Base-by-base conservation (phyloP, 2,113 vertebrate genomes). In the Puntigrus tetrazona region DNA sequence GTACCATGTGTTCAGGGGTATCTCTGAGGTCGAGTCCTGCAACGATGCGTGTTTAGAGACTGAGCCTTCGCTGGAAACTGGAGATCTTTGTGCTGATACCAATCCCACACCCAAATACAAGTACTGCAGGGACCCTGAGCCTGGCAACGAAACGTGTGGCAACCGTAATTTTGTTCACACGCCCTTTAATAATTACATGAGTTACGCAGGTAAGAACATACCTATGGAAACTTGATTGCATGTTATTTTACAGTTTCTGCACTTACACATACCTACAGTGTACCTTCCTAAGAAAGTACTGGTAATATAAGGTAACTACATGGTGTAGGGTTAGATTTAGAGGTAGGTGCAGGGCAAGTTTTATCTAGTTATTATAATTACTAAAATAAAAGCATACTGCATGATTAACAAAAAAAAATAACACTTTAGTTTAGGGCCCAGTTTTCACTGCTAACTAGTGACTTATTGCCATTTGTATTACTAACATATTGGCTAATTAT, bases 171-270 rank as follows among this genome's bases (percentile, higher is more conserved):
- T 99, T 90, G 93, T 95, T 4, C 93, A 97, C 87, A 99, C 98
- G 0, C 98, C 98, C 0, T 99, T 94, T 92, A 98, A 96, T 91
- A 99, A 99, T 93, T 99, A 97, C 93, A 99, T 99, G 98, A 99
- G 98, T 89, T 99, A 99, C 0, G 95, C 98, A 96, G 98, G 98
- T 99, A 79, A 34, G 36, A 69, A 16, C 5, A 16, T 8, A 55
- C 25, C 25, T 27, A 47, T 3, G 3, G 7, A 83, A 61, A n/a
- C n/a, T n/a, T 57, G 52, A 57, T 22, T 57, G 7, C 3, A 55
- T n/a, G n/a, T n/a, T n/a, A n/a, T n/a, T n/a, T n/a, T n/a, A n/a
- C n/a, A n/a, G n/a, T n/a, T n/a, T n/a, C n/a, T n/a, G n/a, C n/a
- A n/a, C n/a, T n/a, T n/a, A n/a, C n/a, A n/a, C n/a, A n/a, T n/a